Evolutionary conservation across 2,113 vertebrate genomes (phyloP).

Genomic region (Eleginops maclovinus): DNA sequence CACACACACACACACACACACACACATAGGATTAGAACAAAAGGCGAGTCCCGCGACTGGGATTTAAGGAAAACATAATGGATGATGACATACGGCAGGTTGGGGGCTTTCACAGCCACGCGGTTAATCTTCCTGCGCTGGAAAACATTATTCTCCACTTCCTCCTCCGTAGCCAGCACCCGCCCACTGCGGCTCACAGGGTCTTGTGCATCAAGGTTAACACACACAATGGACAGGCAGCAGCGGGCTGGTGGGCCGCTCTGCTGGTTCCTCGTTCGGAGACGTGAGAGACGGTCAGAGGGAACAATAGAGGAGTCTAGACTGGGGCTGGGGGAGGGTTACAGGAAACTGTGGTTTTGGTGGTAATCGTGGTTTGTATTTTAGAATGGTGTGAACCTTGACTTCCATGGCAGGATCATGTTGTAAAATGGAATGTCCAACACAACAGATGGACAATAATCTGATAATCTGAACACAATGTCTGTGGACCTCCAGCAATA

Average conservation of each 20-base stretch:
- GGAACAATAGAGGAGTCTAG: conserved; percentile 26
- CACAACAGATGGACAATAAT: not conserved
- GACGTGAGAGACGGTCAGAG: not conserved
- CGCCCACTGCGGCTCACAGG: conserved; percentile 36
- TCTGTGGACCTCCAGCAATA: no score
- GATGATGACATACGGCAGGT: conserved; percentile 53
- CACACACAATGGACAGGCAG: conserved; percentile 9
- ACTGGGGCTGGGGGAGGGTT: not conserved
- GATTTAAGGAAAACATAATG: conserved; percentile 51
- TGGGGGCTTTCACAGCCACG: conserved; percentile 52
- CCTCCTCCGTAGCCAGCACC: conserved; percentile 4
- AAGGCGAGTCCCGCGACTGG: conserved; percentile 49
- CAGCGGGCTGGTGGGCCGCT: no score
- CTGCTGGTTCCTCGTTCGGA: no score
- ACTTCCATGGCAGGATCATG: conserved; percentile 4
- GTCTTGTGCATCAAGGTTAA: conserved; percentile 43
- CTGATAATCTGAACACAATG: no score
- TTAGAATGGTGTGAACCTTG: conserved; percentile 21
- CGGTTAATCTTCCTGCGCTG: conserved; percentile 54
- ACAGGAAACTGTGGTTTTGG: not conserved
- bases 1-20: not conserved
- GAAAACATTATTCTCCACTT: conserved; percentile 38
- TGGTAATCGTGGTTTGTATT: conserved; percentile 33
- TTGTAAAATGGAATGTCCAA: not conserved
- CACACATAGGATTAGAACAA: conserved; percentile 52